Evolutionary conservation across 2,797 vertebrate species (phyloP), one percentile per base, ranked within the genome.

Genomic region (Lophius americanus): DNA sequence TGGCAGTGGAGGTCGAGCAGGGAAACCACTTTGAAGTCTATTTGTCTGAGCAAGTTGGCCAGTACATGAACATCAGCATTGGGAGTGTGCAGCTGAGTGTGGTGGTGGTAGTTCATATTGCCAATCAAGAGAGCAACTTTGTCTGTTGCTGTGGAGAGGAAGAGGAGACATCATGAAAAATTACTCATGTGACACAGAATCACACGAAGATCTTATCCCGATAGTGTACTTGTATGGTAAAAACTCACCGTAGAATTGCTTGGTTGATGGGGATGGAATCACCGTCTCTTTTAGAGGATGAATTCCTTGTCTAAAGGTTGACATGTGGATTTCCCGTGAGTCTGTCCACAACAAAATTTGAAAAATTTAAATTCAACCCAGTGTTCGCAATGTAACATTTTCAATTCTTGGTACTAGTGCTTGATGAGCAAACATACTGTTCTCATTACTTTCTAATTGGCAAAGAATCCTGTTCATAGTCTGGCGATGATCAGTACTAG

Each of bases 51-150:
- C 32, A 94, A 90, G 79, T 94, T 92, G 46, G 91, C 70, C 37
- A 96, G 75, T 78, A 95, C 91, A 0, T 96, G 94, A 50, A 96
- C 95, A 0, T 96, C 95, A 9, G 94, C 89, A 66, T 95, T 94
- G 43, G 95, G 95, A 0, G 95, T 95, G 46, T 84, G 83, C 51
- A 96, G 92, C 79, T 91, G 94, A 38, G 85, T 88, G 90, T 94
- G 94, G 88, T 95, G 73, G 58, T 59, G 53, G 72, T 96, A 96
- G 84, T 93, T 95, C 95, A 96, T 95, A 88, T 96, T 96, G 43
- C 95, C 95, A 0, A 96, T 95, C 67, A 96, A 91, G 67, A 96
- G 93, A 0, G 95, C 95, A n/a, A 96, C 95, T 91, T 96, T 96
- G 85, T 96, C 95, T 3, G 95, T 95, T 62, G 95, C 95, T 96